These are phyloP conservation scores for Nycticryphes semicollaris DNA, from an alignment of 2,113 vertebrate genomes.

Conservation along the genomic window DNA sequence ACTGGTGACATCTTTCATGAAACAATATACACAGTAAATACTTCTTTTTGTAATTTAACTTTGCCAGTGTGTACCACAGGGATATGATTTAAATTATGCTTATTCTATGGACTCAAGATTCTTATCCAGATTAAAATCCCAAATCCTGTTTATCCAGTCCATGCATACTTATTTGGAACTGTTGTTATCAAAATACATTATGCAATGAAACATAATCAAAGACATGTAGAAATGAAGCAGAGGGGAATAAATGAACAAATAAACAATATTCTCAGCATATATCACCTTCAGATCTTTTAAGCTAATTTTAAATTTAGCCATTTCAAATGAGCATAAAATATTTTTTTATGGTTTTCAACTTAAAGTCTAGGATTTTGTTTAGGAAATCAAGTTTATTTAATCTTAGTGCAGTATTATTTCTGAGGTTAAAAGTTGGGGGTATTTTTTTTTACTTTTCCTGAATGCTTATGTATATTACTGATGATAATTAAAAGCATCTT, in stretches of 20 bases:
- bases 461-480: neutral
- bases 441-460: neutral
- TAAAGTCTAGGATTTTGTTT: neutral
- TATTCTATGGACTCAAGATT: constrained; percentile 43
- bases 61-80: neutral
- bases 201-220: constrained; percentile 32
- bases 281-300: neutral
- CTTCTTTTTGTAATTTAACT: neutral
- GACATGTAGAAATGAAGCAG: constrained; percentile 2
- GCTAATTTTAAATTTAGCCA: neutral
- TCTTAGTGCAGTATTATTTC: neutral
- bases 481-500: neutral
- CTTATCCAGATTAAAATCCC: constrained; percentile 61
- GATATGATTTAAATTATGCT: constrained; percentile 9
- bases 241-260: constrained; percentile 14
- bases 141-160: constrained; percentile 54
- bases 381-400: neutral
- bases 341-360: neutral
- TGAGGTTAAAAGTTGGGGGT: neutral
- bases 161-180: constrained; percentile 31
- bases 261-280: constrained; percentile 1
- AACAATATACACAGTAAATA: neutral
- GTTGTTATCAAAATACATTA: constrained; percentile 45
- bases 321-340: neutral
- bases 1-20: neutral